phyloP scores from a whole-genome alignment of 2,113 vertebrate genomes.

The Balaenoptera acutorostrata region DNA sequence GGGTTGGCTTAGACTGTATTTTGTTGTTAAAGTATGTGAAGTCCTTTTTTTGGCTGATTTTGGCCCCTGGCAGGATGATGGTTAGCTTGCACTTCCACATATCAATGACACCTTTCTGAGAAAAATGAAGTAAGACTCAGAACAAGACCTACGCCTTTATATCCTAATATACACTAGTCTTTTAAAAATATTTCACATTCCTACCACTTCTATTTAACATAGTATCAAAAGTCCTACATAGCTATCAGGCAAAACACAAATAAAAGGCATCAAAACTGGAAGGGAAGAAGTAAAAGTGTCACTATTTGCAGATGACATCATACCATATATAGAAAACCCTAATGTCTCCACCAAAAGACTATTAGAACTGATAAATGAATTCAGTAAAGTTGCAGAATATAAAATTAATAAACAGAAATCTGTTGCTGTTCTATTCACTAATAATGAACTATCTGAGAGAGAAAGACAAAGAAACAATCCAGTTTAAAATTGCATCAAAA shows the following conservation, averaged over 20 bases:
- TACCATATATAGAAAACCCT: not conserved
- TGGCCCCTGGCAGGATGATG: not conserved
- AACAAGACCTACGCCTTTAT: not conserved
- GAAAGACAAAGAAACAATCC: not conserved
- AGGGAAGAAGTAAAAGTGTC: not conserved
- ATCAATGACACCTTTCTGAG: not conserved
- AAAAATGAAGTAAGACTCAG: not conserved
- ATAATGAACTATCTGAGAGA: not conserved
- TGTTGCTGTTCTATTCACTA: not conserved
- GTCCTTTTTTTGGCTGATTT: not conserved
- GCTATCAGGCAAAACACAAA: not conserved
- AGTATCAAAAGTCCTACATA: not conserved
- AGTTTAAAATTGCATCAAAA: not conserved
- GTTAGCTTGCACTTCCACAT: not conserved
- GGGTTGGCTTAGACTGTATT: not conserved
- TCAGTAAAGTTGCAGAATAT: not conserved
- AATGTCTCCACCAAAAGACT: not conserved
- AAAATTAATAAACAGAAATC: not conserved
- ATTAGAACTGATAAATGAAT: not conserved
- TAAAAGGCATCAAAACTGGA: not conserved
- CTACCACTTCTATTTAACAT: not conserved
- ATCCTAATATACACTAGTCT: not conserved
- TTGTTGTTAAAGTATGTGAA: not conserved
- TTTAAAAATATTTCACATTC: not conserved
- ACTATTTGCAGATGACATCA: not conserved